These are phyloP conservation scores for Eublepharis macularius DNA, from an alignment of 2,113 vertebrate species.

Conservation along the genomic window DNA sequence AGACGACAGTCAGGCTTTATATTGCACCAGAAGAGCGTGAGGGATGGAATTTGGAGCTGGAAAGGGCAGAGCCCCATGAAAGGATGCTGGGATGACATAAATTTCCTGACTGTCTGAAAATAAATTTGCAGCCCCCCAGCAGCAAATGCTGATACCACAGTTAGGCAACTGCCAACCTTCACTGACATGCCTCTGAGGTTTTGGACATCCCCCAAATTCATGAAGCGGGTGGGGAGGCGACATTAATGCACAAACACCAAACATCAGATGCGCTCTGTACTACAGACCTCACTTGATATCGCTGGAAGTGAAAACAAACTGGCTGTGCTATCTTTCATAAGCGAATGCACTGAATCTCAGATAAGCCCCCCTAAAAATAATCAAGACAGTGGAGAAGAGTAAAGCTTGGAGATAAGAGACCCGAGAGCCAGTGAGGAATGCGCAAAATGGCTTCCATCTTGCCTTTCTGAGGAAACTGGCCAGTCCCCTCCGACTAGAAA, in stretches of 20 bases:
- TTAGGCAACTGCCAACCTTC: too few species aligned
- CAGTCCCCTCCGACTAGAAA: background rate
- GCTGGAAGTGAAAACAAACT: too few species aligned
- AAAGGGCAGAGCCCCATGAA: background rate
- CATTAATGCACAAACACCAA: too few species aligned
- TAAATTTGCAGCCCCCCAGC: background rate
- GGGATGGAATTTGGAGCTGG: background rate
- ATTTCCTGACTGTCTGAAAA: background rate
- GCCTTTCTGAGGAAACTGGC: background rate
- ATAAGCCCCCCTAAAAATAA: background rate
- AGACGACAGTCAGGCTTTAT: background rate
- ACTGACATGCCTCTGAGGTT: too few species aligned
- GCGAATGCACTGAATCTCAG: background rate
- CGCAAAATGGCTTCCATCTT: background rate
- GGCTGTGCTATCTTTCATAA: too few species aligned
- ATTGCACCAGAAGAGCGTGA: background rate
- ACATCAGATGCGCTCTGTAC: too few species aligned
- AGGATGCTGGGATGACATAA: background rate
- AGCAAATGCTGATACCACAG: too few species aligned
- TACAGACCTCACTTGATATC: too few species aligned
- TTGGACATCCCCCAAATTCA: too few species aligned
- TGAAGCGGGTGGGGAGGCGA: too few species aligned
- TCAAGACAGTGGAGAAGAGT: slow-evolving; percentile 9
- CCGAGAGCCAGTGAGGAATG: background rate
- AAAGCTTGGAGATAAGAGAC: background rate